These are phyloP conservation scores for Variabilichromis moorii DNA, from an alignment of 2,113 vertebrate genomes.

Conservation along the genomic window DNA sequence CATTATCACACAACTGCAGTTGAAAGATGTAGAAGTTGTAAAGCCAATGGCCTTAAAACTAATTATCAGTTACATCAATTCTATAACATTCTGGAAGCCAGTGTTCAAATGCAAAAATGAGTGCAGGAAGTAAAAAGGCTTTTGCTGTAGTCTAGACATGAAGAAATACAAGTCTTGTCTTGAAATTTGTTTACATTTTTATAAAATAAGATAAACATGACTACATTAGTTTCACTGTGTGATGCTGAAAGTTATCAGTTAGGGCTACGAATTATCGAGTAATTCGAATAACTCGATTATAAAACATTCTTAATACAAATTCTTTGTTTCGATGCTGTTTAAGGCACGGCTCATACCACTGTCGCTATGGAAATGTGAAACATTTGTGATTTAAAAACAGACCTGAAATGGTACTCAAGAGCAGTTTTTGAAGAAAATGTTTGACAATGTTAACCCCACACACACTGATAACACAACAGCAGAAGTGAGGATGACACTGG, in stretches of 20 bases:
- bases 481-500: background rate
- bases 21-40: background rate
- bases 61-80: background rate
- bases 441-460: background rate
- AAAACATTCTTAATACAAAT: background rate
- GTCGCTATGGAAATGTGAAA: background rate
- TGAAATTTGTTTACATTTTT: background rate
- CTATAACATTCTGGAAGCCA: background rate
- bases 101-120: background rate
- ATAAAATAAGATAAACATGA: background rate
- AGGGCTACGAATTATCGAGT: background rate
- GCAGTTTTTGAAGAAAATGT: fast-evolving
- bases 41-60: background rate
- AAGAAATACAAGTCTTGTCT: background rate
- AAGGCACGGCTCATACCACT: background rate
- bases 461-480: fast-evolving
- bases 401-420: background rate
- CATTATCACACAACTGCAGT: fast-evolving
- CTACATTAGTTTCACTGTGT: background rate
- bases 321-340: background rate
- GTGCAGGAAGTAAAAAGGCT: background rate
- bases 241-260: background rate
- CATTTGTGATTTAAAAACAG: background rate
- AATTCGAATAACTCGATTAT: fast-evolving
- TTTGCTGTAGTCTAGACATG: fast-evolving